Base-by-base conservation (phyloP, 1,140 invertebrate species). In the Paralvinella palmiformis region DNA sequence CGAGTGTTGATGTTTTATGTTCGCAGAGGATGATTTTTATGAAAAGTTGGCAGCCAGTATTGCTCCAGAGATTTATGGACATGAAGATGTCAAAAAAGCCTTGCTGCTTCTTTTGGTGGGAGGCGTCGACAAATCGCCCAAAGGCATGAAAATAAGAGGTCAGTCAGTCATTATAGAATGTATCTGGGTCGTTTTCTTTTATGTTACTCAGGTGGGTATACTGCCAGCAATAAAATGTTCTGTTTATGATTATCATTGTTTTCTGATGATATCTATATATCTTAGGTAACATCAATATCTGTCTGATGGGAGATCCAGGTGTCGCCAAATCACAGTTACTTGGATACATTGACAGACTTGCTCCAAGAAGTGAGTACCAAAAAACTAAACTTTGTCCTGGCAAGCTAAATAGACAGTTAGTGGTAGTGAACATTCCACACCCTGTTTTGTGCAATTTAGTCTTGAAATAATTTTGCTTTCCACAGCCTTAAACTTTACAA, bases 231-330 rank as follows among this genome's bases (percentile, higher is more conserved):
- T n/a, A n/a, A n/a, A n/a, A n/a, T n/a, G n/a, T n/a, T n/a, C n/a
- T n/a, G n/a, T n/a, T n/a, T n/a, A n/a, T n/a, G n/a, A n/a, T n/a
- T n/a, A n/a, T n/a, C n/a, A n/a, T n/a, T n/a, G n/a, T n/a, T n/a
- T n/a, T n/a, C n/a, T 1, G n/a, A n/a, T 44, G 37, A 44, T 44
- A 44, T n/a, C 13, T 15, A n/a, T 13, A 44, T 41, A n/a, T 41
- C n/a, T 13, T 78, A 60, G 88, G 94, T 29, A 96, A 92, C 74
- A 96, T 99, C 57, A 99, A 99, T 80, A 93, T 99, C 65, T 97
- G 96, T 76, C 79, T 99, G 67, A 99, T 99, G 96, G 97, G 97
- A 45, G 97, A 99, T 86, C 97, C 97, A 65, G 96, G 97, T 73
- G 96, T 99, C 31, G 97, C 97, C 7, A 99, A 99, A 82, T 97